Conservation (phyloP, 1,140 invertebrate genomes). For the Lepidurus packardi region DNA sequence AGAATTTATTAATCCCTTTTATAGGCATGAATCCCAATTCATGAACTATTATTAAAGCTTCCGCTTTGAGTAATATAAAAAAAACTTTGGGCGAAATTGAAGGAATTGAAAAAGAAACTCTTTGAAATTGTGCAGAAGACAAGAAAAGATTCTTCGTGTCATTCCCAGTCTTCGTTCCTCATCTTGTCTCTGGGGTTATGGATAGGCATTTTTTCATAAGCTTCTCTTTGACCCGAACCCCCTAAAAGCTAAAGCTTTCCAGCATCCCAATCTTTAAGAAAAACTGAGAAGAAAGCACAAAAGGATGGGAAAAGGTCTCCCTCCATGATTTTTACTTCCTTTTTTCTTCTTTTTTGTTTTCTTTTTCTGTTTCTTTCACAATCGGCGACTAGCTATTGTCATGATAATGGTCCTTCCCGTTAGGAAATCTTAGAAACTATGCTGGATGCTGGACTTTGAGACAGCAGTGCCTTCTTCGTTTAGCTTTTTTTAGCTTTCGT, state of each 20-base stretch:
- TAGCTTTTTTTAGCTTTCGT: too few species aligned
- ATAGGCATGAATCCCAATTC: too few species aligned
- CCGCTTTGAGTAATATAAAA: not conserved
- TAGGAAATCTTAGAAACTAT: not conserved
- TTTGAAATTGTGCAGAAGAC: not conserved
- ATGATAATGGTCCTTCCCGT: not conserved
- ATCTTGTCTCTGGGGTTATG: not conserved
- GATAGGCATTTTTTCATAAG: not conserved
- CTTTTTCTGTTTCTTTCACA: not conserved
- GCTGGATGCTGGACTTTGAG: not conserved
- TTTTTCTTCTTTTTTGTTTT: not conserved
- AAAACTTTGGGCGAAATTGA: not conserved
- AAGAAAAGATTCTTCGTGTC: not conserved
- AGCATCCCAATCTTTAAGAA: not conserved
- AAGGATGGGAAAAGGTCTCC: not conserved
- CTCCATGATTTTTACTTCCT: not conserved
- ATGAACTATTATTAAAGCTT: too few species aligned
- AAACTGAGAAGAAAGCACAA: not conserved
- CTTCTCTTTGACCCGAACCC: not conserved
- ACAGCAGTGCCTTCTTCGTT: too few species aligned
- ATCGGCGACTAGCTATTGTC: slow-evolving; percentile 4
- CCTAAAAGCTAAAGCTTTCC: slow-evolving; percentile 5
- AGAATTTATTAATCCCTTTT: too few species aligned
- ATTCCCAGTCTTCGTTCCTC: not conserved
- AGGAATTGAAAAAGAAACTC: not conserved